Conservation (phyloP, 2,888 invertebrate genomes). For the Teleogryllus oceanicus region DNA sequence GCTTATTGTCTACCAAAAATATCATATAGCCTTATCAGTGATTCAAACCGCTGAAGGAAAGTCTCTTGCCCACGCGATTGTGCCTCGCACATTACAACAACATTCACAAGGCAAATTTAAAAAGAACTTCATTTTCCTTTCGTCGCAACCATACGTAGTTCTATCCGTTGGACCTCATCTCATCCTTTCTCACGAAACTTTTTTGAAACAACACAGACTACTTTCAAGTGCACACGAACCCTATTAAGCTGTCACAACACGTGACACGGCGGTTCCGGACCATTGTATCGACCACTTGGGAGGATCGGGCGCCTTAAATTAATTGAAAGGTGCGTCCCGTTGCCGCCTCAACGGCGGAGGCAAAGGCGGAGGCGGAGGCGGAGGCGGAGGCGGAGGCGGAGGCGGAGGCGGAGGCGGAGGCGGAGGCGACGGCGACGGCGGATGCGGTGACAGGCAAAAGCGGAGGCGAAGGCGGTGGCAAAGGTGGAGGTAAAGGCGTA, state of each 20-base stretch:
- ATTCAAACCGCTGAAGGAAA: too few species aligned
- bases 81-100: too few species aligned
- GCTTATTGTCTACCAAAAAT: too few species aligned
- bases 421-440: background rate
- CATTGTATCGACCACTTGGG: background rate
- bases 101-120: too few species aligned
- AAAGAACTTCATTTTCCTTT: too few species aligned
- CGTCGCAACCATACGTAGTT: too few species aligned
- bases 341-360: background rate
- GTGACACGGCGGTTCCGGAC: background rate
- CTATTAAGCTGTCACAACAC: slow-evolving; percentile 18
- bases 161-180: background rate
- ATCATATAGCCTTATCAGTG: too few species aligned
- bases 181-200: background rate
- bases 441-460: background rate
- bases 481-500: background rate
- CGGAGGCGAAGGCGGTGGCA: background rate
- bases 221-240: slow-evolving; percentile 4
- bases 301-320: background rate
- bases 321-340: background rate
- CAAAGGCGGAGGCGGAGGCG: background rate
- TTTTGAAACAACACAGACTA: background rate
- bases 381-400: too few species aligned
- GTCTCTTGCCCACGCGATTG: too few species aligned
- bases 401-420: background rate